phyloP scores from a whole-genome alignment of 2,797 vertebrate genomes.

The Falco berigora region DNA sequence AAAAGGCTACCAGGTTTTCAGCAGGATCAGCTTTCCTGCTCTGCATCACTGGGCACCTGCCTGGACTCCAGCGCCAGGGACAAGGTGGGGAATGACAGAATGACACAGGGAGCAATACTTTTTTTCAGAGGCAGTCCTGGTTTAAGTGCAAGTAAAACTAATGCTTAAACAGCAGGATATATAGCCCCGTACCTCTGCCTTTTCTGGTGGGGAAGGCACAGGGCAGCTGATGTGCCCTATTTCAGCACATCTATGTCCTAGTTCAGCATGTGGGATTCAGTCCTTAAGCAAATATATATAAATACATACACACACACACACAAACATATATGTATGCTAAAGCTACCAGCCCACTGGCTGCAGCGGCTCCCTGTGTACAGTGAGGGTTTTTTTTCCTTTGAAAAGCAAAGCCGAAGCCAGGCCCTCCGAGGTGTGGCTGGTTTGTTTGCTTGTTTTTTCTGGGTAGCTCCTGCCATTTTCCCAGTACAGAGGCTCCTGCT shows the following conservation, averaged over 20 bases:
- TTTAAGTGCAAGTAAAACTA: background rate
- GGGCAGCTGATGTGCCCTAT: background rate
- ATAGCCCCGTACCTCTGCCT: fast-evolving
- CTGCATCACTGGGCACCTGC: background rate
- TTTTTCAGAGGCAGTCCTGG: background rate
- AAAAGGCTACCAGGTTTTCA: background rate
- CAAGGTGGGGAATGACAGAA: background rate
- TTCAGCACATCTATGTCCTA: background rate
- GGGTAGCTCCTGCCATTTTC: background rate
- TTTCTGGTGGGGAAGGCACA: background rate
- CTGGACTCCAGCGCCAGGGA: background rate
- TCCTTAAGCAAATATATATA: background rate
- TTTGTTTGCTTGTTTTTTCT: background rate
- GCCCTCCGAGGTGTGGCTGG: background rate
- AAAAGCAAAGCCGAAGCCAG: background rate
- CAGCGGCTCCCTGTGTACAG: background rate
- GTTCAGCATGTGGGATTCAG: background rate
- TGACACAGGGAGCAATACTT: background rate
- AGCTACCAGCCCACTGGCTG: background rate
- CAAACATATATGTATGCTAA: background rate
- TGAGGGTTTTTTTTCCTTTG: background rate
- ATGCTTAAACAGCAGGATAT: background rate
- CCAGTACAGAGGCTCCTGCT: background rate
- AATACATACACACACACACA: background rate
- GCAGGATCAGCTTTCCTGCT: background rate